Evolutionary conservation across 2,888 invertebrate species (phyloP).

Genomic region (Oeneis ivallda): DNA sequence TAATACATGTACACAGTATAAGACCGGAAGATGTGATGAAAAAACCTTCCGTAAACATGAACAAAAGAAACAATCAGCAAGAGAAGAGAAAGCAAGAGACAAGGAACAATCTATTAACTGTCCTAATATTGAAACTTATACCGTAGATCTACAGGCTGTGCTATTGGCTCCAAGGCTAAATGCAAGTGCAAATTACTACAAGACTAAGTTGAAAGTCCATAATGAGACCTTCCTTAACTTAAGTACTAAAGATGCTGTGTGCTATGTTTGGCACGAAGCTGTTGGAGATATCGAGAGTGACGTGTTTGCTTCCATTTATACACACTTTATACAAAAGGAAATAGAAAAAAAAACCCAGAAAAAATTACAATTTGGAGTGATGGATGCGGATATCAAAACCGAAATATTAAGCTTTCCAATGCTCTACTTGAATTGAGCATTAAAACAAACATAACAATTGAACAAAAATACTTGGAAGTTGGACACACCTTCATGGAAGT

Average conservation of each 20-base stretch:
- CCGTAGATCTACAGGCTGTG: slow-evolving; percentile 13
- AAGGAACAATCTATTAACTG: slow-evolving; percentile 17
- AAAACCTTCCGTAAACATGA: slow-evolving; percentile 11
- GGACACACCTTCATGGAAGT: too few species aligned
- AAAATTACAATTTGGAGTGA: slow-evolving; percentile 22
- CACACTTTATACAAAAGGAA: slow-evolving; percentile 20
- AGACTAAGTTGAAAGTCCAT: slow-evolving; percentile 19
- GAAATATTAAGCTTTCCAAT: too few species aligned
- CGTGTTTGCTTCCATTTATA: slow-evolving; percentile 19
- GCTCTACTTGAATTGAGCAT: too few species aligned
- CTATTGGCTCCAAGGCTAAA: slow-evolving; percentile 18
- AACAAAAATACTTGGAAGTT: too few species aligned
- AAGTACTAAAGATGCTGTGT: slow-evolving; percentile 14
- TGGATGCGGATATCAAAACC: neutral
- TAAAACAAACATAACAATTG: too few species aligned
- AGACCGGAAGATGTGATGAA: slow-evolving; percentile 18
- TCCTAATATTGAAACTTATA: slow-evolving; percentile 15
- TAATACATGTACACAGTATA: neutral
- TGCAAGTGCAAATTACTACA: slow-evolving; percentile 22
- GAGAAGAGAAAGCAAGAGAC: slow-evolving; percentile 16
- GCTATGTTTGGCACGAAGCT: slow-evolving; percentile 24
- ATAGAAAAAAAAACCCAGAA: slow-evolving; percentile 16
- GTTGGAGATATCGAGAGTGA: slow-evolving; percentile 16
- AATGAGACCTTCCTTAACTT: slow-evolving; percentile 11
- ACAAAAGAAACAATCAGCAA: slow-evolving; percentile 22